A percentile compares a stretch with the other conserved stretches of the same genome.
Evolutionary conservation across 2,113 vertebrate species (phyloP).

Genomic region (Cygnus atratus): DNA sequence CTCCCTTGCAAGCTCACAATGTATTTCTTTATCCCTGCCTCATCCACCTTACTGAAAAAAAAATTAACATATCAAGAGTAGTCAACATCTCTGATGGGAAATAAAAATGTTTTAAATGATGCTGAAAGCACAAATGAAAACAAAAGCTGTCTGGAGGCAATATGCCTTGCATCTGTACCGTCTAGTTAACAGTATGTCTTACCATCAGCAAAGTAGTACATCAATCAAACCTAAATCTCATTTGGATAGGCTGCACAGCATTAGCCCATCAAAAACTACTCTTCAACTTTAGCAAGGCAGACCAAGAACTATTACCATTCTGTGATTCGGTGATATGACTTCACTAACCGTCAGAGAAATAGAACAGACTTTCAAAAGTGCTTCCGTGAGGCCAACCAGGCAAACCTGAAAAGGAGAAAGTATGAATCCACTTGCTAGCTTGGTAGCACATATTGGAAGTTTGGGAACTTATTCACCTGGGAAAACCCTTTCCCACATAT

Average conservation of each 20-base stretch:
- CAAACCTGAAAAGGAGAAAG: background rate
- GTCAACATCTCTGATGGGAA: background rate
- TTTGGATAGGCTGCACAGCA: background rate
- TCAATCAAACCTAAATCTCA: background rate
- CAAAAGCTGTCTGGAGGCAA: background rate
- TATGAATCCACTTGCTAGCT: background rate
- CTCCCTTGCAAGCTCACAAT: background rate
- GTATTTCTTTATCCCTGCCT: background rate
- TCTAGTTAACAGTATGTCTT: background rate
- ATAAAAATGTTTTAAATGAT: background rate
- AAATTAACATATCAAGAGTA: background rate
- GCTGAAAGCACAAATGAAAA: constrained; percentile 4
- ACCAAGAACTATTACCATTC: background rate
- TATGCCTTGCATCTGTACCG: background rate
- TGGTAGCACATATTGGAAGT: background rate
- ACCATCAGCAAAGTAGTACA: background rate
- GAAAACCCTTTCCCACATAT: background rate
- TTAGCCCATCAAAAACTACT: background rate
- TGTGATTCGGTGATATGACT: background rate
- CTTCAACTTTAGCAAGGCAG: background rate
- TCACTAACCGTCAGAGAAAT: background rate
- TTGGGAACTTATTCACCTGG: background rate
- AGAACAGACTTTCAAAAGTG: background rate
- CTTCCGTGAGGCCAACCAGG: background rate
- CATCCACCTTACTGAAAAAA: background rate